phyloP scores from a whole-genome alignment of 2,888 invertebrate species.

The Spilosoma lubricipeda region DNA sequence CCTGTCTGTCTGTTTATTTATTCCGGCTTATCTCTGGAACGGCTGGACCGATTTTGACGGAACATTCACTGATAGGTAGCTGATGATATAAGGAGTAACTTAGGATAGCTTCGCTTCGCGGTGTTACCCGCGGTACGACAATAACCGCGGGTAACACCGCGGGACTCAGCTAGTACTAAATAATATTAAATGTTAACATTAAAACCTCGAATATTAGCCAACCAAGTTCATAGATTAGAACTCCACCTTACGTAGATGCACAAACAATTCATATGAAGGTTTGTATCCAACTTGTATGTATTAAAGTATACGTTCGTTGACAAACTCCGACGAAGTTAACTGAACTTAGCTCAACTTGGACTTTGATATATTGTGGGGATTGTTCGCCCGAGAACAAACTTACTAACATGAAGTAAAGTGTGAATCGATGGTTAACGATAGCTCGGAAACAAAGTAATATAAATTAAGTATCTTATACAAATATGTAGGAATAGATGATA shows the following conservation, averaged over 20 bases:
- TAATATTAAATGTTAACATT: background rate
- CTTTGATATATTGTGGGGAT: conserved; percentile 57
- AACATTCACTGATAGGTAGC: too few species aligned
- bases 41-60: too few species aligned
- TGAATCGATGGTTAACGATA: conserved; percentile 27
- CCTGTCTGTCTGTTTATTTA: too few species aligned
- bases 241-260: conserved; percentile 8
- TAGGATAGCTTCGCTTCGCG: too few species aligned
- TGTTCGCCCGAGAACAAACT: conserved; percentile 51
- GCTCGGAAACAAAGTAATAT: conserved; percentile 16
- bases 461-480: background rate
- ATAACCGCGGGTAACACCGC: too few species aligned
- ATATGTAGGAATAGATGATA: background rate
- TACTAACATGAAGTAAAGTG: conserved; percentile 34
- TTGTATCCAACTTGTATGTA: conserved; percentile 23
- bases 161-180: too few species aligned
- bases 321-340: conserved; percentile 53
- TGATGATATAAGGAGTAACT: too few species aligned
- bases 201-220: background rate
- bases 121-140: too few species aligned
- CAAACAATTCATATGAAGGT: conserved; percentile 13
- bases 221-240: conserved; percentile 12
- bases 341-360: conserved; percentile 52
- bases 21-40: too few species aligned
- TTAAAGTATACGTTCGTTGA: conserved; percentile 42